Base-by-base conservation (phyloP, 1,140 invertebrate species). In the Neodiprion lecontei region DNA sequence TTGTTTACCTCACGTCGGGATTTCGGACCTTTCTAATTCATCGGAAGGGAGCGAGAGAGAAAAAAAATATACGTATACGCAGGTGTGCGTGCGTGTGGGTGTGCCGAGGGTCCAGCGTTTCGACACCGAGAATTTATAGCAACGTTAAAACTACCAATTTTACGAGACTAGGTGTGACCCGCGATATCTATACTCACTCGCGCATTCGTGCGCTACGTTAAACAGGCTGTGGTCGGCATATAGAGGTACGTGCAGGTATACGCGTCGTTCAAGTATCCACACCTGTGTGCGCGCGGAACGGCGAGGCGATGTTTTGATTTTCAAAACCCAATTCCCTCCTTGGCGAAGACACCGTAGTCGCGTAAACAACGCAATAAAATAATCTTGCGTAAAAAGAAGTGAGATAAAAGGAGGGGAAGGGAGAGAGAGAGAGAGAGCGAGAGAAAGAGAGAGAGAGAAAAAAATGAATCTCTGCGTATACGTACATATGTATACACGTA, bases 301-400 rank as follows among this genome's bases (percentile, higher is more conserved):
- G 11, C n/a, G 7, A 7, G 5, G 53, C 53, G 53, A 14, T 61
- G n/a, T 61, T 61, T 61, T 61, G 53, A 61, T 61, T 61, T 61
- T 61, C 53, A 17, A 17, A 61, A 61, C 9, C 53, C 53, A 61
- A 61, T 61, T 61, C 7, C 53, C 11, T 8, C 53, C 28, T 40
- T 40, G 28, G 28, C 28, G 3, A 9, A 61, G 53, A 17, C 4
- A 1, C 28, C 28, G 28, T 40, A 61, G 28, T 40, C 28, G 28
- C 53, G 53, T 61, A 61, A 61, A 61, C 53, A 61, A 17, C 53
- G 53, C 53, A 17, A 61, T 61, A 61, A 61, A 61, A 61, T 61
- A 61, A 61, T 17, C 28, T 40, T 40, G n/a, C 53, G 53, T 61
- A 40, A 40, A 40, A 40, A 40, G 28, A 5, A 40, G 28, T 40